Percentiles rank a stretch among this genome's conserved stretches.
phyloP scores from a whole-genome alignment of 2,113 vertebrate species.

The Oreochromis spilurus region DNA sequence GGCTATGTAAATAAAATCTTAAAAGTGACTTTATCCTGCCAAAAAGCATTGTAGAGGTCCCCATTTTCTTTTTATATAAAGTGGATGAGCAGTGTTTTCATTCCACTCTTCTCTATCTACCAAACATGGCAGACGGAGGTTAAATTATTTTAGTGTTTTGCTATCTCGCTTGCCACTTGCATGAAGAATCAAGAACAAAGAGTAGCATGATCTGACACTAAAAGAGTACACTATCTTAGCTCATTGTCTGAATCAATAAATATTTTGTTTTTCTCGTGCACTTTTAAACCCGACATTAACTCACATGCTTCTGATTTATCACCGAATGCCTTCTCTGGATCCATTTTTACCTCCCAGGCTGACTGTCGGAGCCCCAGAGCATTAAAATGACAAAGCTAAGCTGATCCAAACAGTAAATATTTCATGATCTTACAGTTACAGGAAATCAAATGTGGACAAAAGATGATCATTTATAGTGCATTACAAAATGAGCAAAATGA shows the following conservation, averaged over 20 bases:
- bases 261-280: constrained; percentile 45
- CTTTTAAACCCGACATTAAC: constrained; percentile 45
- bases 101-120: constrained; percentile 47
- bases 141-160: constrained; percentile 67
- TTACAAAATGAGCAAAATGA: constrained; percentile 3
- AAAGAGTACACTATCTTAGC: constrained; percentile 41
- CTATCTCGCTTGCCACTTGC: constrained; percentile 52
- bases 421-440: constrained; percentile 66
- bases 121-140: constrained; percentile 64
- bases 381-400: constrained; percentile 43
- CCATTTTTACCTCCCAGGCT: constrained; percentile 52
- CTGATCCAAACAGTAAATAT: constrained; percentile 63
- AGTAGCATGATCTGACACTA: constrained; percentile 51
- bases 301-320: constrained; percentile 58
- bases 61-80: constrained; percentile 57
- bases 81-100: constrained; percentile 63
- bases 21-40: constrained; percentile 67
- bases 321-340: constrained; percentile 42
- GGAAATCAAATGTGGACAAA: constrained; percentile 62
- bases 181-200: constrained; percentile 60
- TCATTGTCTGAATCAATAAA: constrained; percentile 57
- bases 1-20: constrained; percentile 68
- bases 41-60: constrained; percentile 58
- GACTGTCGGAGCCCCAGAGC: constrained; percentile 40
- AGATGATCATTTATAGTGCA: constrained; percentile 44